These are phyloP conservation scores for Calypte anna DNA, from an alignment of 2,113 vertebrate species.

Conservation along the genomic window DNA sequence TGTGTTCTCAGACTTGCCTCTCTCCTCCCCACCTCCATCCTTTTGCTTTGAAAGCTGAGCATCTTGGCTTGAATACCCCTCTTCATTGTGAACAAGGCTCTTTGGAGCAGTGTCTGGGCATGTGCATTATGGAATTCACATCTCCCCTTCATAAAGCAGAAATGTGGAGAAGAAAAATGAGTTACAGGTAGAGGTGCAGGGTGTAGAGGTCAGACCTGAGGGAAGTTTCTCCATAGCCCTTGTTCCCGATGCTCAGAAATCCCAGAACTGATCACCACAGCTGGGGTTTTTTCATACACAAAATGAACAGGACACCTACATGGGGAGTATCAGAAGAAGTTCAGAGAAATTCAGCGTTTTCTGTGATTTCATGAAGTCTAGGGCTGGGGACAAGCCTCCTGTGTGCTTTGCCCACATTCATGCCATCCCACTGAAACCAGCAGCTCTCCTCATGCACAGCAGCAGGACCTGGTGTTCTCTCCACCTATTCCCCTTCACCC, in stretches of 20 bases:
- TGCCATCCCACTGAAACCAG: background rate
- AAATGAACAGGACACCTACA: background rate
- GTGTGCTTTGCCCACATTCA: background rate
- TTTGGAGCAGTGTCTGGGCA: background rate
- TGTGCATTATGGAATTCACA: background rate
- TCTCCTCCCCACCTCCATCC: background rate
- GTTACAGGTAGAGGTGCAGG: background rate
- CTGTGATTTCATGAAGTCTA: background rate
- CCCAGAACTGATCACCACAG: background rate
- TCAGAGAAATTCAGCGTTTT: background rate
- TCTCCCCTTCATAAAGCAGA: background rate
- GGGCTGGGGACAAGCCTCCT: background rate
- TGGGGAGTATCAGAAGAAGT: fast-evolving
- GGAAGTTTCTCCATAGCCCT: background rate
- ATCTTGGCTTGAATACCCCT: background rate
- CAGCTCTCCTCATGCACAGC: background rate
- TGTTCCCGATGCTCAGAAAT: background rate
- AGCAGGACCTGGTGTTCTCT: background rate
- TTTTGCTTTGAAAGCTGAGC: background rate
- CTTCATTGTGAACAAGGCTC: background rate
- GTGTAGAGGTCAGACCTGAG: background rate
- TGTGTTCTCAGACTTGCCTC: fast-evolving
- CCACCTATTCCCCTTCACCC: background rate
- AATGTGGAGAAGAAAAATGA: background rate
- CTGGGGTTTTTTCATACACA: background rate